phyloP scores from a whole-genome alignment of 2,888 invertebrate species.

The Argynnis bischoffii region DNA sequence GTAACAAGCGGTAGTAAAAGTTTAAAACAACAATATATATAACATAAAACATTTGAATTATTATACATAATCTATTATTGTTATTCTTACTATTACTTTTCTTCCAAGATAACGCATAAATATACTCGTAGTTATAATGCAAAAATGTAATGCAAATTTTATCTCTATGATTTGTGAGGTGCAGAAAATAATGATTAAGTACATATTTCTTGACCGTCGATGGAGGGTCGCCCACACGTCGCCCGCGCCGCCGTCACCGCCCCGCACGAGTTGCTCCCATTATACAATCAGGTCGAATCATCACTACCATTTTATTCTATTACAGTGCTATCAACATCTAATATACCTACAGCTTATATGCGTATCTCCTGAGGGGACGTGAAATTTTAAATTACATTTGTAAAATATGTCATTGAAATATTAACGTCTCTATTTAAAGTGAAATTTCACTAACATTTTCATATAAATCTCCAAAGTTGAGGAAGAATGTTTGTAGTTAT shows the following conservation, averaged over 20 bases:
- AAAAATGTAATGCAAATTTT: background rate
- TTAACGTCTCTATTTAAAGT: too few species aligned
- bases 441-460: too few species aligned
- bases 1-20: too few species aligned
- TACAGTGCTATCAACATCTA: conserved; percentile 44
- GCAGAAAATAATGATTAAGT: conserved; percentile 57
- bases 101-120: background rate
- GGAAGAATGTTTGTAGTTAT: too few species aligned
- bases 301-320: conserved; percentile 57
- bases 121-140: background rate
- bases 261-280: conserved; percentile 69
- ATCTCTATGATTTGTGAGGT: conserved; percentile 39
- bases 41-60: too few species aligned
- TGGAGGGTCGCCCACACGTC: conserved; percentile 76
- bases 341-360: conserved; percentile 44
- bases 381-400: background rate
- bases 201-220: conserved; percentile 60
- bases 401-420: background rate
- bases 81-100: too few species aligned
- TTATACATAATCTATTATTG: too few species aligned
- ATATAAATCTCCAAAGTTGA: too few species aligned
- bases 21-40: too few species aligned
- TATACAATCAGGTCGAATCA: conserved; percentile 79
- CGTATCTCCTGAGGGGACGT: conserved; percentile 10
- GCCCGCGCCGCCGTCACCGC: conserved; percentile 47